Conservation (phyloP, 2,888 invertebrate genomes). For the Synanthedon andrenaeformis region DNA sequence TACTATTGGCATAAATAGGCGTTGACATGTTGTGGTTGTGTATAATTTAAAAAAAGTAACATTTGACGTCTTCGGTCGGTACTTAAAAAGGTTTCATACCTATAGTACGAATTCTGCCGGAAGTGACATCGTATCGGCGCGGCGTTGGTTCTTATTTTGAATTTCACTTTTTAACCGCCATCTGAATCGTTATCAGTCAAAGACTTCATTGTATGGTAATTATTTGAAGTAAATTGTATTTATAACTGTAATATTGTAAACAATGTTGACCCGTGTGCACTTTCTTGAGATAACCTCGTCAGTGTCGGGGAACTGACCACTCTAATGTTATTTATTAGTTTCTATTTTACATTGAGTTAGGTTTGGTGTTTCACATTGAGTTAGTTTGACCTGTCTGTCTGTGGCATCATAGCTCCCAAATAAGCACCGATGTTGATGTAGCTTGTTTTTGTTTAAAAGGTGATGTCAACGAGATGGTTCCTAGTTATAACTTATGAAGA, state of each 20-base stretch:
- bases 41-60: constrained; percentile 41
- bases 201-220: constrained; percentile 59
- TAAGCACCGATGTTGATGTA: no score
- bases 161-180: constrained; percentile 38
- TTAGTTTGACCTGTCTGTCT: not conserved
- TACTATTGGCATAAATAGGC: constrained; percentile 53
- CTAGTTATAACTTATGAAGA: no score
- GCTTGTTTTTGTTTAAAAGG: no score
- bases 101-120: constrained; percentile 26
- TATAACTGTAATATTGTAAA: constrained; percentile 48
- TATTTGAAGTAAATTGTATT: constrained; percentile 65
- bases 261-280: constrained; percentile 39
- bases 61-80: constrained; percentile 39
- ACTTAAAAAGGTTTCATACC: constrained; percentile 24
- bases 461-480: no score
- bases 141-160: constrained; percentile 20
- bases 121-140: constrained; percentile 45
- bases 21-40: constrained; percentile 60
- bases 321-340: constrained; percentile 33
- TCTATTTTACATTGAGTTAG: constrained; percentile 23
- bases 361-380: constrained; percentile 5
- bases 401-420: no score
- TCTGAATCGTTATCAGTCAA: constrained; percentile 55
- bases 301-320: constrained; percentile 61
- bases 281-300: constrained; percentile 37